phyloP scores from a whole-genome alignment of 2,888 invertebrate species.

The Cryptosula pallasiana region DNA sequence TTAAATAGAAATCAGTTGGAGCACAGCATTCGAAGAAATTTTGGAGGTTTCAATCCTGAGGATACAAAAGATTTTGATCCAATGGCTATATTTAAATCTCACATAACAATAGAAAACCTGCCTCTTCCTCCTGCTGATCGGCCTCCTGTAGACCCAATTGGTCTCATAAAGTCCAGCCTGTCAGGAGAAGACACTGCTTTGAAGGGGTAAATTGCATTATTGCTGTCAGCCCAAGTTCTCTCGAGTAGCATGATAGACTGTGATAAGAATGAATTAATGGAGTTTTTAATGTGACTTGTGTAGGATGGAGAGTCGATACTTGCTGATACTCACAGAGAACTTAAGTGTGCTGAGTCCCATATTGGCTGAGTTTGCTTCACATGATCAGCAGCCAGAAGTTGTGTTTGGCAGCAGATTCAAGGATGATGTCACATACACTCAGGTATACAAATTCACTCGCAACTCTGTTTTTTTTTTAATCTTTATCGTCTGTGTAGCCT shows the following conservation, averaged over 20 bases:
- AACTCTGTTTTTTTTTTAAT: no score
- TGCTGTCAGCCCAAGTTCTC: no score
- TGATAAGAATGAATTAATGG: no score
- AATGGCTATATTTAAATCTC: neutral
- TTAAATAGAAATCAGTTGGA: neutral
- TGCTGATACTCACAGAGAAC: slow-evolving; percentile 47
- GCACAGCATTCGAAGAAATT: slow-evolving; percentile 3
- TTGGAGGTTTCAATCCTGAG: slow-evolving; percentile 14
- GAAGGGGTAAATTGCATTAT: slow-evolving; percentile 11
- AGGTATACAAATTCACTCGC: slow-evolving; percentile 33
- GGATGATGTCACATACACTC: slow-evolving; percentile 44
- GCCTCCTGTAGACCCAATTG: neutral
- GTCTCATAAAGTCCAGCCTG: neutral
- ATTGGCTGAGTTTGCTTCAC: slow-evolving; percentile 29
- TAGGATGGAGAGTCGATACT: slow-evolving; percentile 43
- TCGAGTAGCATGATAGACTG: no score
- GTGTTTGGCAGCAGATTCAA: slow-evolving; percentile 47
- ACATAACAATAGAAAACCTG: neutral
- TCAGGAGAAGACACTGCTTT: slow-evolving; percentile 3
- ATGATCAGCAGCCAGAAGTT: slow-evolving; percentile 32
- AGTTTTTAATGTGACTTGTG: no score
- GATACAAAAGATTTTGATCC: slow-evolving; percentile 12
- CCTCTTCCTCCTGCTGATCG: neutral
- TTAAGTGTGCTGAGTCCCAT: slow-evolving; percentile 43
- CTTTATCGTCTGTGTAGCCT: no score